Conservation (phyloP, 2,888 invertebrate species). For the Acleris literana region DNA sequence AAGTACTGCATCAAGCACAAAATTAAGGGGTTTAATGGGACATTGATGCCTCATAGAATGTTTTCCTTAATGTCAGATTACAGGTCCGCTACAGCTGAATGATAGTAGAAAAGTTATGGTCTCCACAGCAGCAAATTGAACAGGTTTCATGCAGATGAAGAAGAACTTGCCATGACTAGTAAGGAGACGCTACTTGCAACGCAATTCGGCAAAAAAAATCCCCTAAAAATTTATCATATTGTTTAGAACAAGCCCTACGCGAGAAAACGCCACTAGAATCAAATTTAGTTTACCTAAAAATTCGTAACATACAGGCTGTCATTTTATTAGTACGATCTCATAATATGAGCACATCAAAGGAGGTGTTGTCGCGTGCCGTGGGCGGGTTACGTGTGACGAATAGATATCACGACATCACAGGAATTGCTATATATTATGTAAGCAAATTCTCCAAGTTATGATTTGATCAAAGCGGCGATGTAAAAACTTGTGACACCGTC, state of each 20-base stretch:
- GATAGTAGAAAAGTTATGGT: too few species aligned
- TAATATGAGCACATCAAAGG: constrained; percentile 69
- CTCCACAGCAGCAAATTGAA: too few species aligned
- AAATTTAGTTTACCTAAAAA: constrained; percentile 71
- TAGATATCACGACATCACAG: constrained; percentile 56
- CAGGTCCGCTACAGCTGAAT: too few species aligned
- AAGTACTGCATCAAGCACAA: too few species aligned
- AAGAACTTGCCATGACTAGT: too few species aligned
- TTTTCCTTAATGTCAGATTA: too few species aligned
- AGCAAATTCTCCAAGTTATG: constrained; percentile 79
- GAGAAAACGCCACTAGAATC: constrained; percentile 62
- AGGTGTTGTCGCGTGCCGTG: constrained; percentile 64
- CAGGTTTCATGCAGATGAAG: too few species aligned
- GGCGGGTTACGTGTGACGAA: constrained; percentile 75
- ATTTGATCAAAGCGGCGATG: constrained; percentile 67
- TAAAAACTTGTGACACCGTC: constrained; percentile 23
- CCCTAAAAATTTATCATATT: too few species aligned
- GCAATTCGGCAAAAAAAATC: too few species aligned
- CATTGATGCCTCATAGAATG: too few species aligned
- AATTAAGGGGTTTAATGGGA: too few species aligned
- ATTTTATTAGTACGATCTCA: constrained; percentile 68
- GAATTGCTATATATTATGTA: constrained; percentile 64
- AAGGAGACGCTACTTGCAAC: too few species aligned
- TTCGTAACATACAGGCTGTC: constrained; percentile 62
- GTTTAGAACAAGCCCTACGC: constrained; percentile 48